phyloP scores from a whole-genome alignment of 2,888 invertebrate genomes.

The Tenthredo livida region DNA sequence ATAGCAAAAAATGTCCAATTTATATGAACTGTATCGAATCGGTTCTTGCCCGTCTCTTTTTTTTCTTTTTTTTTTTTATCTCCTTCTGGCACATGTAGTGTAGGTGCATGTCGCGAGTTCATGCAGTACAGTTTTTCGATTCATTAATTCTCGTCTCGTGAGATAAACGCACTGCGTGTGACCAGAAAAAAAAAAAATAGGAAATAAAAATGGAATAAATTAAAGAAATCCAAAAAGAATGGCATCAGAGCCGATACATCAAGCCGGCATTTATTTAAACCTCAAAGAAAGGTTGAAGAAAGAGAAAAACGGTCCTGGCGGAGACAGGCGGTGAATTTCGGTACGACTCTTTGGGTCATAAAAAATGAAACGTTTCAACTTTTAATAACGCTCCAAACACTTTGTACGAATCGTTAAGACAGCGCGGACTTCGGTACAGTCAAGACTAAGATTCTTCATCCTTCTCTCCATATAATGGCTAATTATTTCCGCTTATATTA shows the following conservation, averaged over 20 bases:
- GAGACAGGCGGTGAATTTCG: conserved; percentile 50
- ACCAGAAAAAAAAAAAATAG: not conserved
- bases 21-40: not conserved
- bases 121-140: not conserved
- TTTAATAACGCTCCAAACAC: conserved; percentile 51
- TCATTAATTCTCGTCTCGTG: not conserved
- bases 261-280: conserved; percentile 26
- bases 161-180: not conserved
- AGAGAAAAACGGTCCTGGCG: not conserved
- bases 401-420: conserved; percentile 53
- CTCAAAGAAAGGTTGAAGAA: not conserved
- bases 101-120: not conserved
- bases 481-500: not conserved
- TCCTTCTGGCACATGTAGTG: not conserved
- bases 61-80: no score
- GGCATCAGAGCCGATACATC: not conserved
- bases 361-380: conserved; percentile 53
- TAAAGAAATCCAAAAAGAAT: not conserved
- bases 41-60: not conserved
- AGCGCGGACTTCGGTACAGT: conserved; percentile 45
- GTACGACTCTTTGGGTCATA: conserved; percentile 46
- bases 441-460: not conserved
- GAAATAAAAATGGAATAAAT: not conserved
- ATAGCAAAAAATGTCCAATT: not conserved
- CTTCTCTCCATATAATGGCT: not conserved